phyloP scores from a whole-genome alignment of 2,888 invertebrate species.

The Agrilus mali region DNA sequence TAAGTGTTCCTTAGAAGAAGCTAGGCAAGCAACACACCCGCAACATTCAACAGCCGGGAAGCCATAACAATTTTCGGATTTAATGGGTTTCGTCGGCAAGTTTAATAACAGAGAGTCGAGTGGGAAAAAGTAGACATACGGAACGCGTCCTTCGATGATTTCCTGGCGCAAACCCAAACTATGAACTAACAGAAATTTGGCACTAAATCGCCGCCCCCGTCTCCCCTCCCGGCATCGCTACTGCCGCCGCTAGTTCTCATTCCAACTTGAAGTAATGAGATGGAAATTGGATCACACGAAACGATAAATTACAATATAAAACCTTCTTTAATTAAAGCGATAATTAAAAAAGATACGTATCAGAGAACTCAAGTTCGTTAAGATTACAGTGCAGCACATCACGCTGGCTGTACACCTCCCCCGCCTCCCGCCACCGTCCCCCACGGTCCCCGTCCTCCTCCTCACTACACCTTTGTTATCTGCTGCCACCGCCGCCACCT shows the following conservation, averaged over 20 bases:
- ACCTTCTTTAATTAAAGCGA: conserved; percentile 34
- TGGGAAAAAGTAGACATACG: background rate
- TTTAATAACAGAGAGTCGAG: background rate
- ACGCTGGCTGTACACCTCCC: no score
- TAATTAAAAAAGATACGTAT: conserved; percentile 32
- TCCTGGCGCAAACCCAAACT: conserved; percentile 1
- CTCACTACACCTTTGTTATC: no score
- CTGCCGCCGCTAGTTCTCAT: conserved; percentile 21
- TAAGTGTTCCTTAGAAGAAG: no score
- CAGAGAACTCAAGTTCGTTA: conserved; percentile 15
- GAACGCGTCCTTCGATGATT: conserved; percentile 1
- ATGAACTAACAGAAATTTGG: conserved; percentile 4
- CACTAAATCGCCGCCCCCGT: conserved; percentile 4
- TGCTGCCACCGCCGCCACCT: no score
- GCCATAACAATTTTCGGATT: no score
- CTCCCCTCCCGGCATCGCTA: conserved; percentile 5
- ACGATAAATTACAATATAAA: conserved; percentile 31
- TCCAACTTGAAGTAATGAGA: conserved; percentile 33
- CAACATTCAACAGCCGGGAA: no score
- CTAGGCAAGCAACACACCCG: no score
- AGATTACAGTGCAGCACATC: conserved; percentile 7
- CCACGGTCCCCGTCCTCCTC: no score
- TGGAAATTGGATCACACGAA: conserved; percentile 31
- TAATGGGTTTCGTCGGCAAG: background rate
- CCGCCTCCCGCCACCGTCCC: no score